These are phyloP conservation scores for Coleophora deauratella DNA, from an alignment of 2,888 invertebrate genomes.

Conservation along the genomic window DNA sequence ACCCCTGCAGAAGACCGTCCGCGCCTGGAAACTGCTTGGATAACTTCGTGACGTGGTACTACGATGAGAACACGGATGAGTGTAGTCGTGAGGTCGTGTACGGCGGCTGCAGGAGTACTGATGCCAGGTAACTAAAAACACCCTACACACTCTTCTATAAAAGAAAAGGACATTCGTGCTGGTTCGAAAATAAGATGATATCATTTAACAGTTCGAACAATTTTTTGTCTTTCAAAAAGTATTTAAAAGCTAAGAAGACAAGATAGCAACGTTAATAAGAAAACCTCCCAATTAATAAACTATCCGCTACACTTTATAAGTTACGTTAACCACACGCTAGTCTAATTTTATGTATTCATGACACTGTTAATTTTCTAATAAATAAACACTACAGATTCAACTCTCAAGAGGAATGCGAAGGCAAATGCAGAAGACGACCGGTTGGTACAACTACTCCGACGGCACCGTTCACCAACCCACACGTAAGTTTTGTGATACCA, in stretches of 20 bases:
- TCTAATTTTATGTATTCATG: no score
- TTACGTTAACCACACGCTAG: no score
- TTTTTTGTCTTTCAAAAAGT: no score
- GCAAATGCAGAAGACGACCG: slow-evolving; percentile 54
- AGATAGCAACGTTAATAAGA: no score
- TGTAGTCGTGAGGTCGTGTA: slow-evolving; percentile 87
- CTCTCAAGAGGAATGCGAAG: slow-evolving; percentile 73
- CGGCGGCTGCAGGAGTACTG: slow-evolving; percentile 94
- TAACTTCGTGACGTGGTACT: slow-evolving; percentile 85
- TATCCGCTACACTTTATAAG: no score
- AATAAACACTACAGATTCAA: slow-evolving; percentile 81
- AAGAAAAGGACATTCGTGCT: no score
- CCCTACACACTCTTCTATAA: no score
- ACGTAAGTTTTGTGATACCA: slow-evolving; percentile 4
- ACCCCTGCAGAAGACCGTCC: slow-evolving; percentile 80
- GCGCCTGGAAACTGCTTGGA: slow-evolving; percentile 84
- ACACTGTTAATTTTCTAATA: no score
- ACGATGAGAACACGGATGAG: slow-evolving; percentile 74
- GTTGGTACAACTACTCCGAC: slow-evolving; percentile 20
- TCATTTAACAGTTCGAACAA: no score
- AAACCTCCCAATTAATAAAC: no score
- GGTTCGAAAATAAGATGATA: no score
- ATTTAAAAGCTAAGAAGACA: no score
- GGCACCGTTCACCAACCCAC: slow-evolving; percentile 12
- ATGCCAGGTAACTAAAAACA: slow-evolving; percentile 80